Base-by-base conservation (phyloP, 2,888 invertebrate species). In the Rhodophaea formosa region DNA sequence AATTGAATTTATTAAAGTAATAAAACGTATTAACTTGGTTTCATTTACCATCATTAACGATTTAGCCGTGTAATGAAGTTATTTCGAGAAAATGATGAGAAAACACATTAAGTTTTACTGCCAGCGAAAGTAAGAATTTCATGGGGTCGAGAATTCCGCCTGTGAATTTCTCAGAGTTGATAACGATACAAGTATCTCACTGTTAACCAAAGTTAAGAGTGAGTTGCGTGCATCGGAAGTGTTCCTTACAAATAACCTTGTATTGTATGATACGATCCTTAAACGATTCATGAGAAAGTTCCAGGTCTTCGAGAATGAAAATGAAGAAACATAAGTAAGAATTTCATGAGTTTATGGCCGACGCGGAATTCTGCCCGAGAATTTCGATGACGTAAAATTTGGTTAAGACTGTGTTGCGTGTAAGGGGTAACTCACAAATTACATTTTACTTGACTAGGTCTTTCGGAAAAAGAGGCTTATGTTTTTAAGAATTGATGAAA, bases 91-190 rank as follows among this genome's bases (percentile, higher is more conserved):
- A 51, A 51, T 15, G 10, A n/a, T 51, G 35, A 35, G 51, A 51
- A 39, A 35, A 51, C 39, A 35, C 35, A 51, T 51, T 35, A 35
- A 51, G 35, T 35, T 51, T 51, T 51, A 51, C 30, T 49, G 14
- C 16, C 51, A 51, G 51, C 17, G 51, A 51, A 51, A 51, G 51
- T 46, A 45, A 45, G 16, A 51, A 35, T 51, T 51, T 51, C 35
- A 51, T 7, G 14, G 7, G 12, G 46, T 16, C 16, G 16, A 5
- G 51, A 51, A 35, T 39, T 51, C 15, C 14, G 49, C 32, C 16
- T 51, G 51, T 16, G 51, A 51, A 17, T 39, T 51, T 51, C 35
- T 39, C 29, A 32, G 32, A 32, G 8, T 35, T 39, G 32, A 39
- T 39, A 51, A 39, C 17, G 16, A n/a, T n/a, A n/a, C n/a, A n/a